Percentiles rank a stretch among this genome's conserved stretches.
These are phyloP conservation scores for Patiria miniata DNA, from an alignment of 35 echinoderm and acorn worm genomes.

Conservation along the genomic window DNA sequence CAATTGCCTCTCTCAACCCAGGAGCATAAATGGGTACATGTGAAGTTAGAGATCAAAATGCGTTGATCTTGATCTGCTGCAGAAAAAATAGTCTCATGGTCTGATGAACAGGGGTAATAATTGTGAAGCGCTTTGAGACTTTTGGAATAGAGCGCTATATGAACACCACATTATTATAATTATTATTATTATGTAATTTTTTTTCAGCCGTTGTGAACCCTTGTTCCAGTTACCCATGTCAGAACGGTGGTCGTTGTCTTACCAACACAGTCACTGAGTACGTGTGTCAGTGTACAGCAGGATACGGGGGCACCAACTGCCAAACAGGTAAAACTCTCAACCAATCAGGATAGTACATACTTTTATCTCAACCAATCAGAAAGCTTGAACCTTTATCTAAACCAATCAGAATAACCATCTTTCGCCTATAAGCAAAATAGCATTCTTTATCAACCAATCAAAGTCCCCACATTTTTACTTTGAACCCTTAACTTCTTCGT, in stretches of 20 bases:
- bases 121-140: too few relatives aligned
- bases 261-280: not conserved
- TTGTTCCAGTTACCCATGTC: constrained; percentile 47
- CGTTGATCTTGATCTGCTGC: too few relatives aligned
- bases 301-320: constrained; percentile 48
- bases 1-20: too few relatives aligned
- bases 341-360: not conserved
- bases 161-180: too few relatives aligned
- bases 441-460: too few relatives aligned
- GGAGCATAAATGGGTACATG: too few relatives aligned
- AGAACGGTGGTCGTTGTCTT: constrained; percentile 31
- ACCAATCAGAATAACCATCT: not conserved
- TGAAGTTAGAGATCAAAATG: too few relatives aligned
- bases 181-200: not conserved
- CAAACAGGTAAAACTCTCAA: constrained; percentile 30
- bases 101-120: too few relatives aligned
- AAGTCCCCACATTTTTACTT: too few relatives aligned
- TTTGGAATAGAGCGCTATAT: too few relatives aligned
- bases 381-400: not conserved
- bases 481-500: too few relatives aligned
- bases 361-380: not conserved
- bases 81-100: too few relatives aligned
- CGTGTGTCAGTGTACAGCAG: constrained; percentile 31
- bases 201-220: constrained; percentile 27
- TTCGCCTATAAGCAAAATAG: not conserved